Base-by-base conservation (phyloP, 2,888 invertebrate species). In the Patella caerulea region DNA sequence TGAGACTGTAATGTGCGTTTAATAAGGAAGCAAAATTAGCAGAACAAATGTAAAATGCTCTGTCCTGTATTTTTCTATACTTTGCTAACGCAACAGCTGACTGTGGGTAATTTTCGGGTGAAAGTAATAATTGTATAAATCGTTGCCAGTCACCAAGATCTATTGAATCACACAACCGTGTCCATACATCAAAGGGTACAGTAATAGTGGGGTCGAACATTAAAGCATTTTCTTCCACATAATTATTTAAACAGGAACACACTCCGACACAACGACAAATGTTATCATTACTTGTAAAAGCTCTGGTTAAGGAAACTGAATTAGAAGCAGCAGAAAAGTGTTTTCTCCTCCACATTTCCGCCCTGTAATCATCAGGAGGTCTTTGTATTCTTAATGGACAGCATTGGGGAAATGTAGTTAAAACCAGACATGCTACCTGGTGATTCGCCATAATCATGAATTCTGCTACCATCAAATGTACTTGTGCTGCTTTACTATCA, bases 391-490 rank as follows among this genome's bases (percentile, higher is more conserved):
- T 79, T 12, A 90, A 81, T 2, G 90, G 90, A 3, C 85, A 86
- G 14, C 77, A 77, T 17, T 84, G 78, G 2, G 87, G 87, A 75
- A 83, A 88, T 9, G 73, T 79, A 11, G 79, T 75, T 15, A 85
- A 70, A 52, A 91, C 82, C 24, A 86, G 79, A 59, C 81, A 80
- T 2, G 88, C 89, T 11, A 90, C 85, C 73, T 88, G 83, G 69
- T 82, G 82, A 80, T 89, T 87, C 17, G 88, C 83, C 78, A 84
- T 85, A 15, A 90, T 83, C 81, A 86, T 82, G 59, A 90, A 80
- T 83, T 91, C 91, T 75, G 89, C 85, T n/a, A 89, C 82, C 80
- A 91, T 75, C 72, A 83, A 80, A 71, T 85, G 82, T 2, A 88
- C 86, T 29, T 87, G 82, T 2, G 86, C 83, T 17, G 84, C 75